A percentile compares a stretch with the other conserved stretches of the same genome.
Evolutionary conservation across 2,888 invertebrate species (phyloP).

Genomic region (Pristionchus exspectatus): DNA sequence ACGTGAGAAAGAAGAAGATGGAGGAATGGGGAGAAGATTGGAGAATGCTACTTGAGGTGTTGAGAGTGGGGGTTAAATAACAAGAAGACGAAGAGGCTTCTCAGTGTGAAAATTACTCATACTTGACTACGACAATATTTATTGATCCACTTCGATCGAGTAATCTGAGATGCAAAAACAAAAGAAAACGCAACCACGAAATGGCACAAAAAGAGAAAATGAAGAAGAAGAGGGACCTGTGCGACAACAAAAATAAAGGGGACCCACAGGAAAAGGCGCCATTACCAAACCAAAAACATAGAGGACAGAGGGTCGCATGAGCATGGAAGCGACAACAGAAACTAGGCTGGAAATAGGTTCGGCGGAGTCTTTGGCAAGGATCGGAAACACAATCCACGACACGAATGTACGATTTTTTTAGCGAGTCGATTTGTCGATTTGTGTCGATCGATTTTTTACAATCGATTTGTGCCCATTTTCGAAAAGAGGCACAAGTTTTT

Average conservation of each 20-base stretch:
- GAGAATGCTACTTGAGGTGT: constrained; percentile 39
- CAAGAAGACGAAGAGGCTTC: neutral
- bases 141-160: neutral
- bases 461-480: neutral
- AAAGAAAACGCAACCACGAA: neutral
- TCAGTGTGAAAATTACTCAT: neutral
- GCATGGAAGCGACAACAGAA: neutral
- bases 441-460: too few species aligned
- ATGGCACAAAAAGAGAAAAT: neutral
- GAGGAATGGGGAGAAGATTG: neutral
- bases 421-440: too few species aligned
- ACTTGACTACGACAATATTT: neutral
- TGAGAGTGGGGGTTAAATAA: neutral
- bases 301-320: neutral
- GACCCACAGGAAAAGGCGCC: neutral
- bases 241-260: constrained; percentile 1
- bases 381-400: neutral
- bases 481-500: neutral
- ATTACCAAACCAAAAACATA: constrained; percentile 7
- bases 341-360: neutral
- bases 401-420: neutral
- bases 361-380: neutral
- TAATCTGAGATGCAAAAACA: neutral
- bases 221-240: neutral
- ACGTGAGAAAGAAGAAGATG: neutral